Base-by-base conservation (phyloP, 2,113 vertebrate species). In the Hippolais icterina region DNA sequence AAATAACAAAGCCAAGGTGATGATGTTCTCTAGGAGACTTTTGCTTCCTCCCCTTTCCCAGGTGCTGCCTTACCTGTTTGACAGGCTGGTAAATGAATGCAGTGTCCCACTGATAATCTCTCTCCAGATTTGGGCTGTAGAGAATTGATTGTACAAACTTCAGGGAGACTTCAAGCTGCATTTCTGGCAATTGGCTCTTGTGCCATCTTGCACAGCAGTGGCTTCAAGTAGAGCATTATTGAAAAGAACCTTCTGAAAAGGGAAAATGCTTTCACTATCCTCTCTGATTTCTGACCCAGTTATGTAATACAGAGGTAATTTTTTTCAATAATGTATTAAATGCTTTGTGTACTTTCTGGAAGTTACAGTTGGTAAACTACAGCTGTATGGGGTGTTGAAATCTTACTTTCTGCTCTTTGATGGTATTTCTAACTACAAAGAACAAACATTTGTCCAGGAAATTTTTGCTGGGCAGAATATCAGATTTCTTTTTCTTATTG, bases 31-130 rank as follows among this genome's bases (percentile, higher is more conserved):
- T 89, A 68, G 75, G 85, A 91, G 82, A 61, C 59, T 90, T 82
- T 69, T 86, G 56, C 78, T 85, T 20, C 56, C 47, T 96, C 50
- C 35, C n/a, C 24, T 90, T 94, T 61, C 79, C 90, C 72, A 81
- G 64, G 47, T 90, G 79, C 88, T 92, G 71, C 68, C 9, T 81
- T 83, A 80, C 85, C 90, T 90, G 93, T 94, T 97, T 78, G 60
- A 63, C 83, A 86, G 83, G 64, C 87, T 90, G 80, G 60, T 70
- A 82, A 74, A 70, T 75, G 56, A 71, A 27, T 52, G 69, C 86
- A 87, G 75, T 85, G 87, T 85, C 84, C 82, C 41, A 41, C 83
- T 88, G 92, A 72, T 93, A 39, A 80, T 91, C 63, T 90, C 33
- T 59, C 60, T 81, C 47, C 56, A 66, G 82, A 37, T 33, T 44